These are phyloP conservation scores for Bombus pascuorum DNA, from an alignment of 1,140 invertebrate species.

Conservation along the genomic window DNA sequence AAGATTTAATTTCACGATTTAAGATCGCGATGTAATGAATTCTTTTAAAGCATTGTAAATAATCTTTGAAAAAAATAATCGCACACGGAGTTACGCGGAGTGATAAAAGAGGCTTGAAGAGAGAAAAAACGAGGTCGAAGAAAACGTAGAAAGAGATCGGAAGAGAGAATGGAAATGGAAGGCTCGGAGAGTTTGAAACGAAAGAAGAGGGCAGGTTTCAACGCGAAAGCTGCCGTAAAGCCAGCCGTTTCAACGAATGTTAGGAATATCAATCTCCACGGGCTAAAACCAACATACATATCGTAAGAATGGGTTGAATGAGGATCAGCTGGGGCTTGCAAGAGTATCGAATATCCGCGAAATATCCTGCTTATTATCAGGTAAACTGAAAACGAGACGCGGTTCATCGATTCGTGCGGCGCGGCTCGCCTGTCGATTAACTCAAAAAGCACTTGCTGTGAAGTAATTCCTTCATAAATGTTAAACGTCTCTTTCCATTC, in stretches of 20 bases:
- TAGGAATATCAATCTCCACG: slow-evolving; percentile 72
- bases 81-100: not conserved
- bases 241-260: slow-evolving; percentile 71
- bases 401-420: slow-evolving; percentile 17
- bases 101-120: not conserved
- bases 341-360: slow-evolving; percentile 70
- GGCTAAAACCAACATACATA: slow-evolving; percentile 71
- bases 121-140: not conserved
- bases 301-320: slow-evolving; percentile 73
- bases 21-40: not conserved
- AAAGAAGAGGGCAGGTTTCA: slow-evolving; percentile 58
- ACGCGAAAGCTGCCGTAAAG: slow-evolving; percentile 69
- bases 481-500: not conserved
- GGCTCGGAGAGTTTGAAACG: slow-evolving; percentile 41
- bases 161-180: slow-evolving; percentile 4
- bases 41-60: too few relatives aligned
- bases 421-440: not conserved
- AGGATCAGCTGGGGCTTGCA: slow-evolving; percentile 52
- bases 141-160: slow-evolving; percentile 14
- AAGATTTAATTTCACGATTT: not conserved
- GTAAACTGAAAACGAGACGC: slow-evolving; percentile 40
- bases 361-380: slow-evolving; percentile 47
- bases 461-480: not conserved
- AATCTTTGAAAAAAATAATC: not conserved
- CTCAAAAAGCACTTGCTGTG: not conserved